Evolutionary conservation across 2,888 invertebrate genomes (phyloP), one percentile per base, ranked within the genome.

Genomic region (Leucania comma): DNA sequence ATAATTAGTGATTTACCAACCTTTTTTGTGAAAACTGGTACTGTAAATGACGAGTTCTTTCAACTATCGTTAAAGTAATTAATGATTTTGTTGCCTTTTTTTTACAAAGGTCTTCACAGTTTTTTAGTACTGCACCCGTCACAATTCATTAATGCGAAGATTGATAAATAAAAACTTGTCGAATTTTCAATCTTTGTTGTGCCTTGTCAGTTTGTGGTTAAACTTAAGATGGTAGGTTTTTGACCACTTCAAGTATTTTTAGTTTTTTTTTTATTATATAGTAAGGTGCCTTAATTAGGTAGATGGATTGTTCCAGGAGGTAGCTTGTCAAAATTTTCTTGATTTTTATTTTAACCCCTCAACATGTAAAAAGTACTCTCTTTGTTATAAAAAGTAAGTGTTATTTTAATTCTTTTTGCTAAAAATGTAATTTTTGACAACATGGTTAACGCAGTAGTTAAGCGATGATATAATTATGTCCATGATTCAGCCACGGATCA

Each of bases 131-230:
- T 57, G 17, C 29, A 46, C 32, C 22, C 53, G 35, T 26, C 48
- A 58, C 35, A 64, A 58, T 61, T 42, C 58, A 58, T 77, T 57
- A 38, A 35, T 59, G 38, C 38, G 22, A 22, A 42, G 17, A 60
- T 42, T 51, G 48, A 10, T 32, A 72, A 62, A 62, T 22, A 38
- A 32, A 61, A 14, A 48, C 14, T 24, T 57, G 42, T 46, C 3
- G 6, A 26, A 42, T 54, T 24, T 54, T 22, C 17, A 24, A 38
- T 22, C 12, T 12, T 9, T 74, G 17, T 12, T 50, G 4, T 14
- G 20, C 17, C 22, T 35, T 22, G 35, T 46, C 12, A 29, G 1
- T 38, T 29, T 24, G 32, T 54, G 24, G 35, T 53, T 42, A 22
- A 8, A 38, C 14, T 38, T 14, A 38, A 38, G 20, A 14, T 35